A percentile compares a stretch with the other conserved stretches of the same genome.
phyloP scores from a whole-genome alignment of 2,888 invertebrate species.

The Carcina quercana region DNA sequence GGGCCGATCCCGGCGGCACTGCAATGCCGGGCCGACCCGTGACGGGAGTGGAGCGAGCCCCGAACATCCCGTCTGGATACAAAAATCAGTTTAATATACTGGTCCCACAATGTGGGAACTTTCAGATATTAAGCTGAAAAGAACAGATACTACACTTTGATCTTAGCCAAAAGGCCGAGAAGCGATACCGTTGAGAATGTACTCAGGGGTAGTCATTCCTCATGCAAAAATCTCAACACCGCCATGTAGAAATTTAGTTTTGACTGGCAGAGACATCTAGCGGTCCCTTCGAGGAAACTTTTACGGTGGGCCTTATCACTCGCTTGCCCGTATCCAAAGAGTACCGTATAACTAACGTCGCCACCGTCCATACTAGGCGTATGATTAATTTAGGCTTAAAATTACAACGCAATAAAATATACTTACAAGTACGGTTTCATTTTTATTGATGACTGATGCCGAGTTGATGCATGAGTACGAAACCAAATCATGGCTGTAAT shows the following conservation, averaged over 20 bases:
- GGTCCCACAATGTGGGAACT: conserved; percentile 15
- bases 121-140: conserved; percentile 17
- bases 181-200: conserved; percentile 5
- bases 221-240: conserved; percentile 1
- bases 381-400: no score
- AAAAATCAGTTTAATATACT: conserved; percentile 17
- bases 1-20: conserved; percentile 11
- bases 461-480: conserved; percentile 96
- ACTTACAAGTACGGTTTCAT: conserved; percentile 91
- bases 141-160: conserved; percentile 16
- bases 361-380: no score
- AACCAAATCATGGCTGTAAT: conserved; percentile 94
- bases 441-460: conserved; percentile 95
- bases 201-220: not conserved
- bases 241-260: conserved; percentile 2
- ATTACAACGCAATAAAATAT: not conserved
- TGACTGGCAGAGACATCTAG: conserved; percentile 24
- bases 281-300: no score
- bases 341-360: no score
- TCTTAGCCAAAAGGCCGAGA: conserved; percentile 17
- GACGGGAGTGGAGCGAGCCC: conserved; percentile 16
- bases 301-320: no score
- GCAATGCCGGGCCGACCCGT: conserved; percentile 12
- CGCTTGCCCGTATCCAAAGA: no score
- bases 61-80: conserved; percentile 12